Evolutionary conservation across 1,140 invertebrate genomes (phyloP), one percentile per base, ranked within the genome.

Genomic region (Drosophila takahashii): DNA sequence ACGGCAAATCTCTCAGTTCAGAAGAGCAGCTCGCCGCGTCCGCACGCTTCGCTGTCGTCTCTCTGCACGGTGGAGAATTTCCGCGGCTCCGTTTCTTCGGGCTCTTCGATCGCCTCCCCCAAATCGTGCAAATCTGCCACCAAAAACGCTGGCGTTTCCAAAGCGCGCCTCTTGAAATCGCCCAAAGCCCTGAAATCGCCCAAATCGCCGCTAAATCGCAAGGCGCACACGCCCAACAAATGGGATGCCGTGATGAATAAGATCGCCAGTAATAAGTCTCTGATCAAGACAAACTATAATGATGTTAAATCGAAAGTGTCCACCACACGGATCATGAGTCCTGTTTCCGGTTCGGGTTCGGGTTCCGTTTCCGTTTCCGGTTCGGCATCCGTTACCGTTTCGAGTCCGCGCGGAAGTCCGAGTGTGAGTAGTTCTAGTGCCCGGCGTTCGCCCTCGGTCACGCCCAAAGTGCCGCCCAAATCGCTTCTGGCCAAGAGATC

Each of bases 161-260:
- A 66, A 47, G 45, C 67, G 32, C 65, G 48, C 41, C 53, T 50
- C 42, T 16, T 48, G 4, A 70, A 70, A 34, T 90, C 91, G 5
- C 87, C 67, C 32, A 61, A 60, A 45, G 34, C 59, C n/a, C 41
- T 18, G 8, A 58, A 47, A n/a, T 56, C 53, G 6, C 48, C 61
- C 1, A 66, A 66, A 41, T 90, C 91, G 13, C 89, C 92, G 52
- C 81, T 52, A n/a, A 70, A 56, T 47, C 91, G 93, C 13, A 94
- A 94, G 65, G 92, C 79, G 29, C 72, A 71, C 50, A 74, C 89
- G 27, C 90, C 91, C 39, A 92, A 92, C 73, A 94, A 95, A 56
- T 96, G 96, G 94, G 96, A 97, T 81, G 96, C 95, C 44, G 95
- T 97, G 39, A 95, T 96, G 94, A 96, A 95, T 92, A 97, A 97